Evolutionary conservation across 2,113 vertebrate species (phyloP), one percentile per base, ranked within the genome.

Genomic region (Tringa solitaria): DNA sequence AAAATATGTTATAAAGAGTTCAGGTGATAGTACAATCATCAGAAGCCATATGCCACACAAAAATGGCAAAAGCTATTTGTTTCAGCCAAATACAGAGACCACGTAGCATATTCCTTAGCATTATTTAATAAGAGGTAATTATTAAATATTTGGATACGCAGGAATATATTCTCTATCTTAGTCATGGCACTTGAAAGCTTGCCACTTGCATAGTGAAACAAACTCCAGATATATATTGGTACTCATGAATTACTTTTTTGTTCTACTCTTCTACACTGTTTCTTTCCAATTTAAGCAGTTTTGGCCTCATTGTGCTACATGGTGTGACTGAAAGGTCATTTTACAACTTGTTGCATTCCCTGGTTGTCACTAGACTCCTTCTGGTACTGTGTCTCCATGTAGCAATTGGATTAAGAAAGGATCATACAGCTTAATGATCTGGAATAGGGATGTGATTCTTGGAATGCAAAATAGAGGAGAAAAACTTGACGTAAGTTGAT

Each of bases 321-420:
- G 20, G 12, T 84, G 45, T 69, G 61, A 87, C 61, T 79, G 91
- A 94, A 93, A 96, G 87, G 81, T 89, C 84, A 45, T 84, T 94
- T 94, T 72, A 28, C 53, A 91, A 53, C 81, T 68, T 91, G 84
- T 70, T 89, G 77, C 79, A 33, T 79, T n/a, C 74, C 30, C 61
- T 89, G 22, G 53, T 80, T 91, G 53, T 79, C 70, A 59, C 72
- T 75, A 35, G 20, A 21, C 76, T 83, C 60, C 51, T 94, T 68
- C 63, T 91, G 87, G 61, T 83, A 37, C 67, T 53, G 22, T 65
- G 39, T 82, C 45, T 87, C 57, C n/a, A 7, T 76, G 67, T 24
- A 91, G 41, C 89, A 87, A 8, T n/a, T 82, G 78, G 74, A 87
- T 89, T 87, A 93, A 89, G 74, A 85, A 84, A 87, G 65, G 45